Percentiles rank a stretch among this genome's conserved stretches.
Conservation (phyloP, 2,888 invertebrate genomes). For the Lepidocyrtinus sp. region DNA sequence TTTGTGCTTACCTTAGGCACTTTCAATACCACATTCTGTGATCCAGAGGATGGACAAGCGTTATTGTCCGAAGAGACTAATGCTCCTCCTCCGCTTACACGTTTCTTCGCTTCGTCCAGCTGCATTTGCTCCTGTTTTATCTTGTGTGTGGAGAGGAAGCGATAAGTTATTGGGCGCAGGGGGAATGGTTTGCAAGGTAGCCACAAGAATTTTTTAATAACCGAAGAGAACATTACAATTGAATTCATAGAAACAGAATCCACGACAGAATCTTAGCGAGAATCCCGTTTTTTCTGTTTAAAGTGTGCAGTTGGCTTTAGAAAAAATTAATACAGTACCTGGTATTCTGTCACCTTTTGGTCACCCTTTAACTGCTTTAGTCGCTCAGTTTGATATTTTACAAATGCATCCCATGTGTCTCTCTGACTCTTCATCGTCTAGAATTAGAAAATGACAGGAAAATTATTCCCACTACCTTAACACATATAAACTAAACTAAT, state of each 20-base stretch:
- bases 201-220: constrained; percentile 26
- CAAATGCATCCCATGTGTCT: constrained; percentile 36
- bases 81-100: neutral
- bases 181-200: neutral
- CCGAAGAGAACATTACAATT: constrained; percentile 1
- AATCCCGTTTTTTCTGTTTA: too few relatives aligned
- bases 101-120: constrained; percentile 32
- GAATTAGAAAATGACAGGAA: constrained; percentile 14
- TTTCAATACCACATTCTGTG: constrained; percentile 45
- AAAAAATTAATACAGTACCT: constrained; percentile 44
- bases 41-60: neutral
- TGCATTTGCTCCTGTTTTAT: constrained; percentile 40
- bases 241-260: neutral
- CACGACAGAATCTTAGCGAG: too few relatives aligned
- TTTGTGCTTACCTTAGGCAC: constrained; percentile 55
- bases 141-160: constrained; percentile 25
- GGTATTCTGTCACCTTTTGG: constrained; percentile 34
- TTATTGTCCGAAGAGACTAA: constrained; percentile 12
- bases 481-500: neutral
- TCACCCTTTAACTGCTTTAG: constrained; percentile 42
- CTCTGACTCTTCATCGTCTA: constrained; percentile 52
- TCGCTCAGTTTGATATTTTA: constrained; percentile 46
- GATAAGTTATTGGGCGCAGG: neutral
- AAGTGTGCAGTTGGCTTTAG: neutral
- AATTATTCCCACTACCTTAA: neutral